These are phyloP conservation scores for Verasper variegatus DNA, from an alignment of 2,113 vertebrate species.

Conservation along the genomic window DNA sequence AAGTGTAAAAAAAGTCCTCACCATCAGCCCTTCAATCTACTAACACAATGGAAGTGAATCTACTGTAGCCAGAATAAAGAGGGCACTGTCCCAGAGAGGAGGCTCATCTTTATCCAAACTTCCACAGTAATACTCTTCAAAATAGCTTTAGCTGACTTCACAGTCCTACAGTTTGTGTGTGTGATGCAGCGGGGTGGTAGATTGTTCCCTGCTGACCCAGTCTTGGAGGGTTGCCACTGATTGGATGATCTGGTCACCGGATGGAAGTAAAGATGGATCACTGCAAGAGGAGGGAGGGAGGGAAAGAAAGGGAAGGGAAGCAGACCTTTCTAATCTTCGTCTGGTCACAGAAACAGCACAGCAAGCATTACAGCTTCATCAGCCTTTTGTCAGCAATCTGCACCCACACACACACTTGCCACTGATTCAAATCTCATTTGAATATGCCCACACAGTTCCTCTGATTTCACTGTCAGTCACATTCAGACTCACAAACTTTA, in stretches of 20 bases:
- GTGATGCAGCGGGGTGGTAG: background rate
- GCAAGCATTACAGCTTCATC: conserved; percentile 51
- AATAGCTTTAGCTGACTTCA: background rate
- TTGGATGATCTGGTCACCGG: conserved; percentile 21
- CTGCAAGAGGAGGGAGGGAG: background rate
- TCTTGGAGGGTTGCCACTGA: conserved; percentile 39
- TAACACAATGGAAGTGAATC: too few species aligned
- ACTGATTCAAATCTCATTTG: conserved; percentile 43
- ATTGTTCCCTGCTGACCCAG: conserved; percentile 17
- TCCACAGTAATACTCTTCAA: background rate
- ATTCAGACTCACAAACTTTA: conserved; percentile 30
- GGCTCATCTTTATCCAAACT: background rate
- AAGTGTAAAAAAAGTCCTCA: conserved; percentile 2
- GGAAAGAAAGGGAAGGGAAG: conserved; percentile 16
- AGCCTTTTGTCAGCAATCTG: conserved; percentile 55
- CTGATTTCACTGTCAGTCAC: conserved; percentile 23
- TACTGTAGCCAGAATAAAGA: background rate
- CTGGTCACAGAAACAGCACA: conserved; percentile 47
- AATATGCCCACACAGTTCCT: conserved; percentile 42
- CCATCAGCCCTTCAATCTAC: background rate
- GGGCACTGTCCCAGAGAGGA: background rate
- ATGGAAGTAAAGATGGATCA: conserved; percentile 38
- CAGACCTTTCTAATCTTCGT: conserved; percentile 43
- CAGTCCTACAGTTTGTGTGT: background rate
- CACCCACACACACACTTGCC: conserved; percentile 1